These are phyloP conservation scores for Mylabris sibirica DNA, from an alignment of 2,888 invertebrate genomes.

Conservation along the genomic window DNA sequence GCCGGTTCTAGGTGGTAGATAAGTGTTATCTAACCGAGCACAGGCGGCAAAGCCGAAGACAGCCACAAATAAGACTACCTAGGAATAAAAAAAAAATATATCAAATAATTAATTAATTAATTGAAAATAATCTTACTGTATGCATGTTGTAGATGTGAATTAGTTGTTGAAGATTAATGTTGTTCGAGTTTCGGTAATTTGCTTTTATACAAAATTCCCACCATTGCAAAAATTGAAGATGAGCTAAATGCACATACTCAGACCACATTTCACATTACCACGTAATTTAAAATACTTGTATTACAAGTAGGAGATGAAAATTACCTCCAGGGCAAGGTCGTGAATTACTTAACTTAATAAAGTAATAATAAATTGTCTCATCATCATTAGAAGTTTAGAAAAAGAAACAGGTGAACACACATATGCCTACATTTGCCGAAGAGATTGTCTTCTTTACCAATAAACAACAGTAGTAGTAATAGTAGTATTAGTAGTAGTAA, in stretches of 20 bases:
- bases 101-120: conserved; percentile 9
- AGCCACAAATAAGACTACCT: conserved; percentile 46
- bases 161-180: conserved; percentile 40
- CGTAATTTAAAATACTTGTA: conserved; percentile 22
- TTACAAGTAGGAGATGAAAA: conserved; percentile 42
- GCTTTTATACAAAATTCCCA: conserved; percentile 41
- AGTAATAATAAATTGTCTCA: conserved; percentile 18
- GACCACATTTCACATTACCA: conserved; percentile 13
- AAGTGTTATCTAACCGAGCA: conserved; percentile 48
- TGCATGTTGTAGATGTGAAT: conserved; percentile 39
- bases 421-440: background rate
- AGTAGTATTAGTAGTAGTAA: too few species aligned
- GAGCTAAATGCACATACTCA: conserved; percentile 25
- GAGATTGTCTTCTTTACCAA: too few species aligned
- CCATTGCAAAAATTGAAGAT: conserved; percentile 37
- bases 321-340: conserved; percentile 49
- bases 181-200: conserved; percentile 36
- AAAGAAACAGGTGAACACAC: conserved; percentile 17
- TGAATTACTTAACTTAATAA: conserved; percentile 31
- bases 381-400: conserved; percentile 21
- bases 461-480: too few species aligned
- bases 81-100: conserved; percentile 28
- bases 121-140: conserved; percentile 38
- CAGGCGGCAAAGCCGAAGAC: conserved; percentile 46
- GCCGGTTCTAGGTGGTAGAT: conserved; percentile 40